Percentiles rank a stretch among this genome's conserved stretches.
phyloP scores from a whole-genome alignment of 2,113 vertebrate genomes.

The Syngnathus floridae region DNA sequence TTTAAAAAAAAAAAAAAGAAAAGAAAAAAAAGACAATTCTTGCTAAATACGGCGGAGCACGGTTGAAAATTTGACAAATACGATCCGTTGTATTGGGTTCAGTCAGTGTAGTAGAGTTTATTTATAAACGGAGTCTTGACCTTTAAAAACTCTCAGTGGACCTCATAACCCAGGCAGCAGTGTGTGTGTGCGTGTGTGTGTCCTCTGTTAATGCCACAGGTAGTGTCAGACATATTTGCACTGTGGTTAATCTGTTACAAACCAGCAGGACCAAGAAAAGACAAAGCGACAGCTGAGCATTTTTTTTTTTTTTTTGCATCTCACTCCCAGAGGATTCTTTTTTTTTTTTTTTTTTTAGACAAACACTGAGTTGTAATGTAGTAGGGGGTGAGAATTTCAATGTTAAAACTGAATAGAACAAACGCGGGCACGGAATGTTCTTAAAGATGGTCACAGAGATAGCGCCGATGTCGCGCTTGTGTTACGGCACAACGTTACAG shows the following conservation, averaged over 20 bases:
- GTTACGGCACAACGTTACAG: background rate
- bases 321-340: conserved; percentile 1
- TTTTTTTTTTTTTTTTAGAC: background rate
- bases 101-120: conserved; percentile 2
- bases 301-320: conserved; percentile 11
- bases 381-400: background rate
- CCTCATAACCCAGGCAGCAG: conserved; percentile 47
- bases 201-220: conserved; percentile 48
- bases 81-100: background rate
- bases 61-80: no score
- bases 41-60: background rate
- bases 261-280: conserved; percentile 32
- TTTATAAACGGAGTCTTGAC: conserved; percentile 18
- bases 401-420: background rate
- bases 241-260: conserved; percentile 71
- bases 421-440: background rate
- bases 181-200: conserved; percentile 23
- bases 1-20: no score
- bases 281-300: conserved; percentile 37
- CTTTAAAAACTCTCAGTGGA: conserved; percentile 41
- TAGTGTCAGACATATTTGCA: conserved; percentile 62
- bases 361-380: background rate
- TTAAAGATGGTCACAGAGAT: background rate
- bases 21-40: background rate
- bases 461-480: background rate